Conservation (phyloP, 2,888 invertebrate genomes). For the Prenolepis imparis region DNA sequence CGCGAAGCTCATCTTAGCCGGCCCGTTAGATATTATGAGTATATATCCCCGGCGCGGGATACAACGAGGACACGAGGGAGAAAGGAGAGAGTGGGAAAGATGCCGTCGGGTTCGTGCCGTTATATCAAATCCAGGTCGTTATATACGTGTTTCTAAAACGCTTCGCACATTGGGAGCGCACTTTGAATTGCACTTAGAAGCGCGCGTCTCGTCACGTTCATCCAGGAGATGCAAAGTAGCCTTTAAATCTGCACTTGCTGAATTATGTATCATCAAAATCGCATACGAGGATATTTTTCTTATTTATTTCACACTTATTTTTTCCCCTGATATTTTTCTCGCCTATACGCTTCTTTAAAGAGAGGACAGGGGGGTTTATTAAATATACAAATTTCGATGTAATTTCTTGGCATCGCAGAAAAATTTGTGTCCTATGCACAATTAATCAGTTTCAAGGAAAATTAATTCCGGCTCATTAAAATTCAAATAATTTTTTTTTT, state of each 20-base stretch:
- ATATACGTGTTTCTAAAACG: conserved; percentile 67
- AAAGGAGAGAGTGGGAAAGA: conserved; percentile 62
- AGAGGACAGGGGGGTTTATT: too few species aligned
- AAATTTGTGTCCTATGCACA: too few species aligned
- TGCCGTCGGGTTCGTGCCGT: conserved; percentile 70
- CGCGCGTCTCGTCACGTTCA: background rate
- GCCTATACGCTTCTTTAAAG: too few species aligned
- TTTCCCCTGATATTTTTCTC: too few species aligned
- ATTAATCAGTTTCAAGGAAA: too few species aligned
- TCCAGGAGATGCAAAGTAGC: background rate
- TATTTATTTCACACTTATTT: background rate
- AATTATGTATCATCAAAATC: background rate
- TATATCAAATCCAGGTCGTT: conserved; percentile 78
- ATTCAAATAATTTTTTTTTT: background rate
- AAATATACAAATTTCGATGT: too few species aligned
- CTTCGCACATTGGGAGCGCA: conserved; percentile 64
- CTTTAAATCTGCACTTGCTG: too few species aligned
- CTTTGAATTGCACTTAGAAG: conserved; percentile 58
- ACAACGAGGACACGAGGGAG: conserved; percentile 45
- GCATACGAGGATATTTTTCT: background rate
- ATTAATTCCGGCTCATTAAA: too few species aligned
- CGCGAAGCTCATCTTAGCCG: conserved; percentile 47
- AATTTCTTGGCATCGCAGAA: too few species aligned
- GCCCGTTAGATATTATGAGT: conserved; percentile 76
- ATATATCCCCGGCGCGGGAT: conserved; percentile 34